These are phyloP conservation scores for Melanotaenia parkinsoni DNA, from an alignment of 2,797 vertebrate species.

Conservation along the genomic window DNA sequence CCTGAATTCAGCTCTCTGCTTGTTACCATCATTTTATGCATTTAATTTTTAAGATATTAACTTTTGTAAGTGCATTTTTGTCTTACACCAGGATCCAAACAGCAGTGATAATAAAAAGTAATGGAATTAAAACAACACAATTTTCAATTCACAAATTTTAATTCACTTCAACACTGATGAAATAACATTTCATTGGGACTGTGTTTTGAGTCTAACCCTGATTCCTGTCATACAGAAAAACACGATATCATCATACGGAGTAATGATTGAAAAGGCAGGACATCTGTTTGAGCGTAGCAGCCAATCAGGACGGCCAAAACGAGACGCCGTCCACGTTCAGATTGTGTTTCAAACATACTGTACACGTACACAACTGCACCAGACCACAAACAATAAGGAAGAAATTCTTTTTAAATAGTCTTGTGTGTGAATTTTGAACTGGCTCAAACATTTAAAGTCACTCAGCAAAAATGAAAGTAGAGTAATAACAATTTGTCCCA, in stretches of 20 bases:
- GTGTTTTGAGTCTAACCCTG: constrained; percentile 74
- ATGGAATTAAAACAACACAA: constrained; percentile 32
- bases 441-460: constrained; percentile 75
- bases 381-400: constrained; percentile 47
- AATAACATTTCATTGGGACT: constrained; percentile 69
- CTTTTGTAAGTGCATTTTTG: too few relatives aligned
- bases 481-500: constrained; percentile 69
- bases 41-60: too few relatives aligned
- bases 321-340: constrained; percentile 47
- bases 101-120: not conserved
- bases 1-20: too few relatives aligned
- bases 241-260: constrained; percentile 53
- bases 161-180: constrained; percentile 78
- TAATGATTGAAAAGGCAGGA: constrained; percentile 62
- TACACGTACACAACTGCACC: constrained; percentile 66
- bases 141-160: constrained; percentile 78
- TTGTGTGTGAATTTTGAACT: constrained; percentile 60
- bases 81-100: not conserved
- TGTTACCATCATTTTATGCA: too few relatives aligned
- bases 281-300: constrained; percentile 75
- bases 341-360: constrained; percentile 61
- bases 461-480: constrained; percentile 60
- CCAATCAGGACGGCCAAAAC: constrained; percentile 61
- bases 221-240: constrained; percentile 78
- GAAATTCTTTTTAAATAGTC: constrained; percentile 67